Conservation (phyloP, 2,113 vertebrate genomes). For the Carassius auratus region DNA sequence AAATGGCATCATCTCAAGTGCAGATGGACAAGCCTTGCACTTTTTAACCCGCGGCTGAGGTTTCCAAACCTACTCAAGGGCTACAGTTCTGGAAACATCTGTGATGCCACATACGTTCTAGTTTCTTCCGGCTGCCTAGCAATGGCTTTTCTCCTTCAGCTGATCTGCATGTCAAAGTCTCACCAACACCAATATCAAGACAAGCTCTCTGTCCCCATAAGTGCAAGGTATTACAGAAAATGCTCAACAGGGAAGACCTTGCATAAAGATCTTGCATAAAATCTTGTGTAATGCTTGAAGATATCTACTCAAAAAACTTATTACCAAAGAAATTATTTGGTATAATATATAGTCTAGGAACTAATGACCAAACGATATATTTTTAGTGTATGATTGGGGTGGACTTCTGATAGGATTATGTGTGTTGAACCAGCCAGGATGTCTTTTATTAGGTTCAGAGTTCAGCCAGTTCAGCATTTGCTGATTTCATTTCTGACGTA, state of each 20-base stretch:
- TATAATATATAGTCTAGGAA: background rate
- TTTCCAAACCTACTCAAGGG: slow-evolving; percentile 66
- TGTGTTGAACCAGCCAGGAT: background rate
- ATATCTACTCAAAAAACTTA: slow-evolving; percentile 5
- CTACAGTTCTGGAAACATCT: slow-evolving; percentile 62
- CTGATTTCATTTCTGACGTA: background rate
- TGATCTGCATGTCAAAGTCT: slow-evolving; percentile 63
- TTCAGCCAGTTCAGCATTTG: background rate
- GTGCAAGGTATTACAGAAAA: background rate
- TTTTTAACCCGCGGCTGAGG: background rate
- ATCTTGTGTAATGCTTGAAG: background rate
- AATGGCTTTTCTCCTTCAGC: slow-evolving; percentile 51
- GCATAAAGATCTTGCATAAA: too few relatives aligned
- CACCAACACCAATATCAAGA: slow-evolving; percentile 57
- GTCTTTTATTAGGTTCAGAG: background rate
- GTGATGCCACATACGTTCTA: slow-evolving; percentile 39
- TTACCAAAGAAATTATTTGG: background rate
- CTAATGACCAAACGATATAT: background rate
- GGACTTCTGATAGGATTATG: background rate
- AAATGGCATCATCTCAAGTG: background rate
- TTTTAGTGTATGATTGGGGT: background rate
- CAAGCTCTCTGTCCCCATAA: slow-evolving; percentile 37
- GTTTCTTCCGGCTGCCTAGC: slow-evolving; percentile 36
- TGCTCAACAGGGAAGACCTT: background rate
- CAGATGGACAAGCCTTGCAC: slow-evolving; percentile 21